These are phyloP conservation scores for Apis florea DNA, from an alignment of 1,140 invertebrate genomes.

Conservation along the genomic window DNA sequence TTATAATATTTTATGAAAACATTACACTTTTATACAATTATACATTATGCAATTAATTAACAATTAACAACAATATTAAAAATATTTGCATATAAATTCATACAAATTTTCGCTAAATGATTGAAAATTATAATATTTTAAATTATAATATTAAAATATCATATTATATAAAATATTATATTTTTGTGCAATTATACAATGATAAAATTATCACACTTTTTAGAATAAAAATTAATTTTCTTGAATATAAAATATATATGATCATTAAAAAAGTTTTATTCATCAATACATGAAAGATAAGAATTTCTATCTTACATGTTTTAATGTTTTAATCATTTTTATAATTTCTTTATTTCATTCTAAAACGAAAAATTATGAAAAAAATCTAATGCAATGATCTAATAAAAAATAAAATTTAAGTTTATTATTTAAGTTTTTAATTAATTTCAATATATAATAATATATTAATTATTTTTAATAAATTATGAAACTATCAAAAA, in stretches of 20 bases:
- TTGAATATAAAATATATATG: background rate
- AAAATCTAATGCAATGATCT: background rate
- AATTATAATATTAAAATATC: background rate
- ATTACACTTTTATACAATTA: background rate
- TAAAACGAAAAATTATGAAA: background rate
- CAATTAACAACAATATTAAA: too few relatives aligned
- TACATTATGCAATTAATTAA: too few relatives aligned
- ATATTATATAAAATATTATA: background rate
- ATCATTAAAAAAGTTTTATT: background rate
- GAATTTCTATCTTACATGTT: background rate
- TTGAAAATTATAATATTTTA: background rate
- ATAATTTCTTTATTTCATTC: too few relatives aligned
- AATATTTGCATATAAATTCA: constrained; percentile 6
- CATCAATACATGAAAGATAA: background rate
- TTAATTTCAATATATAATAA: too few relatives aligned
- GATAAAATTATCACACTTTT: background rate
- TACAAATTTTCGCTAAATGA: background rate
- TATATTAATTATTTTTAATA: background rate
- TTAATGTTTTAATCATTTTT: background rate
- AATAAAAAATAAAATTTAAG: background rate
- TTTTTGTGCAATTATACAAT: background rate
- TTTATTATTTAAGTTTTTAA: background rate
- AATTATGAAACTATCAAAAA: background rate
- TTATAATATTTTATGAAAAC: background rate
- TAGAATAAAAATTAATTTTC: background rate